phyloP scores from a whole-genome alignment of 2,888 invertebrate genomes.

The Linnaemya vulpina region DNA sequence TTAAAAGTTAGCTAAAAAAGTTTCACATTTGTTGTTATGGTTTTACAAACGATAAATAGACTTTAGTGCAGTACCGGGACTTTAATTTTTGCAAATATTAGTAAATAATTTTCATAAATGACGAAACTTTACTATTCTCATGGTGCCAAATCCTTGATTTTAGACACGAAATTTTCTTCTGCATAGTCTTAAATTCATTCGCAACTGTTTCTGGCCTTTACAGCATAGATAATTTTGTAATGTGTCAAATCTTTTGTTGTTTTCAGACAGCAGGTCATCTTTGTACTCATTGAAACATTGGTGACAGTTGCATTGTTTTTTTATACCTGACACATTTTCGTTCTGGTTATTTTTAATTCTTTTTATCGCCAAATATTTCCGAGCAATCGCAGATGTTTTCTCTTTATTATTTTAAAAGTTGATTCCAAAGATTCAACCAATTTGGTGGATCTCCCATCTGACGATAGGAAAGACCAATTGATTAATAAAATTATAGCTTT shows the following conservation, averaged over 20 bases:
- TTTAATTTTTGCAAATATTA: conserved; percentile 4
- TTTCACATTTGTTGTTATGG: conserved; percentile 1
- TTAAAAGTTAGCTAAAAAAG: too few species aligned
- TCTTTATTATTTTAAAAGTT: too few species aligned
- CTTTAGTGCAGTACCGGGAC: neutral
- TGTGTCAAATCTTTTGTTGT: neutral
- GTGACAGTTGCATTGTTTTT: too few species aligned
- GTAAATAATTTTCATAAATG: neutral
- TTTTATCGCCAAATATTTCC: too few species aligned
- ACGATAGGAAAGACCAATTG: too few species aligned
- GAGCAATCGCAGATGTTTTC: too few species aligned
- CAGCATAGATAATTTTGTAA: neutral
- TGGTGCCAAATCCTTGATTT: conserved; percentile 5
- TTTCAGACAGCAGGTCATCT: neutral
- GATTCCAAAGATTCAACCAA: too few species aligned
- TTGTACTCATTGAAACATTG: too few species aligned
- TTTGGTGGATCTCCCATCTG: too few species aligned
- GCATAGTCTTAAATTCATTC: neutral
- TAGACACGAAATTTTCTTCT: neutral
- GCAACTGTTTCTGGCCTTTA: neutral
- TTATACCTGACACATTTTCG: too few species aligned
- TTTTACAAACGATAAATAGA: neutral
- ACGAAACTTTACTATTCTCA: neutral
- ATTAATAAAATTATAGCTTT: too few species aligned
- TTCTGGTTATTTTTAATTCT: too few species aligned